Base-by-base conservation (phyloP, 1,140 invertebrate species). In the Oncopodura yosiiana region DNA sequence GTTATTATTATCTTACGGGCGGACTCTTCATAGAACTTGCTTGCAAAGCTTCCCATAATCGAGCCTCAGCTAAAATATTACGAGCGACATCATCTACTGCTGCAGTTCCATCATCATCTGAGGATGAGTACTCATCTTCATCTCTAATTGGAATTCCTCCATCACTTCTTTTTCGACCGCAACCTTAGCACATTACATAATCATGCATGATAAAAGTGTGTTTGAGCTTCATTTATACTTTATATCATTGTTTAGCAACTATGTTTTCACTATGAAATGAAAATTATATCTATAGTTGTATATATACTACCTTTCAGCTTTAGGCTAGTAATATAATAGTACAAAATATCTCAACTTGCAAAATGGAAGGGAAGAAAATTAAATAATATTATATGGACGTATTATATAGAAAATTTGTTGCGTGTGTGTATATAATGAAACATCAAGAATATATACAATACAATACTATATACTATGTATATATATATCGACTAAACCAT, bases 21-120 rank as follows among this genome's bases (percentile, higher is more conserved):
- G n/a, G 75, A 71, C 23, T 83, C 72, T 66, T 83, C 81, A 16
- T 77, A 74, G 63, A 80, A 78, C 3, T 82, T 34, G 61, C 82
- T 63, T 84, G 82, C 36, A 84, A 80, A 2, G 82, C 82, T 64
- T 85, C 83, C 75, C 80, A 84, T 6, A 84, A 72, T 66, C 84
- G 84, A 0, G 82, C 82, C 69, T 84, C 81, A 0, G 81, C 81
- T 65, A 84, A 73, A 8, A 84, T 84, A 67, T 85, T 82, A 42
- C 82, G 74, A 39, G 80, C 82, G 0, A 84, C 70, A 57, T 86
- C 82, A 51, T 83, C 82, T 1, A 84, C 77, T 3, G 79, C 77
- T 51, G 83, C 81, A 49, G 81, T 68, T 3, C 81, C 67, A 36
- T 78, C 74, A 49, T 84, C 81, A 30, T 37, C 42, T 0, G 84